Base-by-base conservation (phyloP, 2,113 vertebrate species). In the Chauna torquata region DNA sequence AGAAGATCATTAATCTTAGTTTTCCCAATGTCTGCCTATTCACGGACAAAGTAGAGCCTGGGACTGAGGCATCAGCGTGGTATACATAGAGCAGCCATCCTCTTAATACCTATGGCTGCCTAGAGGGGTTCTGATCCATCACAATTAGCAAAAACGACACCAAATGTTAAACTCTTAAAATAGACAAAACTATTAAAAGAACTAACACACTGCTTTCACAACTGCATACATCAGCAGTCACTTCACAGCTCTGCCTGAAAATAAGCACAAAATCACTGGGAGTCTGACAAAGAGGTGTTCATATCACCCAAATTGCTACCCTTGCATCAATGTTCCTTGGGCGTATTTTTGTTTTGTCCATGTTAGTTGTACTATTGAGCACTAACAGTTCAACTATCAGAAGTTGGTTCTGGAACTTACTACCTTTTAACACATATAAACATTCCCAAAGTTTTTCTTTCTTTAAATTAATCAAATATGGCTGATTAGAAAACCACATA, bases 241-340 rank as follows among this genome's bases (percentile, higher is more conserved):
- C n/a, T 28, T 61, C 32, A 44, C 57, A 72, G 25, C 36, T 42
- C 58, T 32, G 27, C 8, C 78, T 32, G 32, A 78, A 38, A 49
- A 61, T 1, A 44, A 20, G 47, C n/a, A 36, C 30, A 58, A 32
- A 54, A 47, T 47, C 16, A 10, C 9, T 42, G 45, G 9, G 16
- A 40, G 5, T 50, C 49, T 36, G 17, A 16, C 20, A 23, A 69
- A 57, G 42, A 3, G 25, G 20, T 34, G 8, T 36, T 70, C 9
- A 0, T 5, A 12, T 23, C 12, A 4, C 12, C 19, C n/a, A 3
- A 7, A 3, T 20, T 57, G 44, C 59, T 50, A 2, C 23, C 18
- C 42, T 49, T 1, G 2, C 3, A 0, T 3, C 9, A 28, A 11
- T 0, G 2, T 3, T 47, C 52, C 23, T 24, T 6, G 9, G 9